Conservation (phyloP, 2,797 vertebrate species). For the Chromobotia macracanthus region DNA sequence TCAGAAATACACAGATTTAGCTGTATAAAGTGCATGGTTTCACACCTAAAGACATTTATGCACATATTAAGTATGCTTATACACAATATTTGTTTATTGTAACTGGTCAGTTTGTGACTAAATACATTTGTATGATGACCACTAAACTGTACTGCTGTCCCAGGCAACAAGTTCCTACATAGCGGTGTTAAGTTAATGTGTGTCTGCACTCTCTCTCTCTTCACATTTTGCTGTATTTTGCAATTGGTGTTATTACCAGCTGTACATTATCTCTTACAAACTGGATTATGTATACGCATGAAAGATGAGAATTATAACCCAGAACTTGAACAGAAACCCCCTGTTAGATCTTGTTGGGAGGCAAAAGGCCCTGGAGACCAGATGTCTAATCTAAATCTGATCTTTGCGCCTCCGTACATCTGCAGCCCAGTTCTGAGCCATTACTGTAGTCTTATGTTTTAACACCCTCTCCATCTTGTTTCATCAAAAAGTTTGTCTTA, state of each 20-base stretch:
- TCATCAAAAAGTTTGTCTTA: not conserved
- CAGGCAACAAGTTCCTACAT: too few relatives aligned
- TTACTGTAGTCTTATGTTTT: not conserved
- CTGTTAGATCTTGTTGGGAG: slow-evolving; percentile 1
- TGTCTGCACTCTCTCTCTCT: too few relatives aligned
- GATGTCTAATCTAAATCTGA: not conserved
- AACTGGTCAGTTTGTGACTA: too few relatives aligned
- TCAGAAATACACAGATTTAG: too few relatives aligned
- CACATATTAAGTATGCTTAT: too few relatives aligned
- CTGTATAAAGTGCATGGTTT: too few relatives aligned
- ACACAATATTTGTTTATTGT: too few relatives aligned
- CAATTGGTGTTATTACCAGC: not conserved
- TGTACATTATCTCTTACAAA: not conserved
- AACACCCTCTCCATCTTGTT: not conserved
- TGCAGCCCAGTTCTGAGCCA: not conserved
- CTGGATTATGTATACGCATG: not conserved
- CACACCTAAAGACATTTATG: too few relatives aligned
- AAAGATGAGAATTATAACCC: not conserved
- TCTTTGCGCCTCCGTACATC: not conserved
- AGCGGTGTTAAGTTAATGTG: too few relatives aligned
- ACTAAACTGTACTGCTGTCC: too few relatives aligned
- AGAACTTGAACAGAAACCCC: not conserved
- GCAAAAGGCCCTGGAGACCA: not conserved
- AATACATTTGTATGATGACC: too few relatives aligned
- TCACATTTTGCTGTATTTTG: not conserved